Base-by-base conservation (phyloP, 2,797 vertebrate species). In the Argentina silus region DNA sequence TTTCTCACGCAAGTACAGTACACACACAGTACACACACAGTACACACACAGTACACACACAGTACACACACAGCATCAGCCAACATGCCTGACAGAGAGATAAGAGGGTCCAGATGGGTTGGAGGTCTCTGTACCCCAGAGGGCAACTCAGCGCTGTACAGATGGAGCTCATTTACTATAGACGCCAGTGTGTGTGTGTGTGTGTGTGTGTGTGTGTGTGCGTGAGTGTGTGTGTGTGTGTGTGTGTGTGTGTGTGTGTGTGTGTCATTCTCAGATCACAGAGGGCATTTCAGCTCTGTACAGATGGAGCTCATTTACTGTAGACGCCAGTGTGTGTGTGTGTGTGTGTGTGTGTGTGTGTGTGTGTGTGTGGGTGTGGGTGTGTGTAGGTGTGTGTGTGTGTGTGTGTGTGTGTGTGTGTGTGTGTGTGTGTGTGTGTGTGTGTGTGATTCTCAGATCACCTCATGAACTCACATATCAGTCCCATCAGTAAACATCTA, bases 11-110 rank as follows among this genome's bases (percentile, higher is more conserved):
- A 36, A 36, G 27, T 36, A 36, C 27, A 36, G 27, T 11, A 7
- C 66, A 9, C 15, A n/a, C 50, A 69, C 67, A 15, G 60, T 55
- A 72, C 17, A 42, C 56, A 47, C 43, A 19, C 36, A 76, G 21
- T n/a, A n/a, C n/a, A n/a, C 17, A 17, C 50, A 69, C 67, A 15
- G 60, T 55, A 72, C 17, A 42, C 17, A 17, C 50, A 69, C 67
- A 15, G 60, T 55, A 72, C 17, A 42, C 56, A 47, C 43, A 19
- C 36, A 76, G 21, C 11, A 0, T 51, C 3, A 51, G 15, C 23
- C 27, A 51, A 23, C 68, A 72, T 62, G 59, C 45, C 11, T 6
- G 27, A 55, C 19, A 70, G 21, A 36, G n/a, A 65, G n/a, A 55
- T 59, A 61, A 72, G 64, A 36, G 0, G 3, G 15, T 19, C 23